Base-by-base conservation (phyloP, 2,113 vertebrate genomes). In the Herpetotheres cachinnans region DNA sequence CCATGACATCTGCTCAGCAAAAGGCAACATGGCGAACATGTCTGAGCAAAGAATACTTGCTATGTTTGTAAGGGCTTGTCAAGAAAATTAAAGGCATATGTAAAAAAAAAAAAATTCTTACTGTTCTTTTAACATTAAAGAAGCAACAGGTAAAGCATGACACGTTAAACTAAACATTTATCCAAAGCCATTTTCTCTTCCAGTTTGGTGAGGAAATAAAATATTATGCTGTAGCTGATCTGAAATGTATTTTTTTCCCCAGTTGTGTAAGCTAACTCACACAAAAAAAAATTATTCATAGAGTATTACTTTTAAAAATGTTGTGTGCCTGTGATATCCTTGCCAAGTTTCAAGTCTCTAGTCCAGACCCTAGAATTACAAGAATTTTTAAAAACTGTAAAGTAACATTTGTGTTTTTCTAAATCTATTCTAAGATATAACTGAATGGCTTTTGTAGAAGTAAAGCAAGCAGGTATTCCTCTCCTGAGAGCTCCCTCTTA, bases 11-110 rank as follows among this genome's bases (percentile, higher is more conserved):
- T 73, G 82, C 46, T 47, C 59, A 58, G 79, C 40, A 54, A 71
- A 77, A 80, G 27, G 42, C 25, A 78, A 58, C 0, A 0, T 0
- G 2, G 36, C 1, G 0, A 80, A 62, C 0, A 1, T 14, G 14
- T 34, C 58, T 56, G 38, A 62, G 59, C 38, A 91, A 70, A 1
- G 0, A 54, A 69, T 8, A 59, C 11, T 62, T 54, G 42, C 5
- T 52, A 52, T 78, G 16, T 47, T 85, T 79, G 32, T 47, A 92
- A 63, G 6, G 56, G 38, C 17, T 82, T 44, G 13, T 58, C 40
- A 50, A 78, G 69, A 76, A 82, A 76, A 20, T 26, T 79, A 74
- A 82, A 95, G 25, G 11, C 27, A 58, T 10, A 18, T 30, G 10
- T 49, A 65, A 72, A 77, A 91, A 1, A 38, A 59, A 67, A 63